Base-by-base conservation (phyloP, 2,888 invertebrate species). In the Lymantria monacha region DNA sequence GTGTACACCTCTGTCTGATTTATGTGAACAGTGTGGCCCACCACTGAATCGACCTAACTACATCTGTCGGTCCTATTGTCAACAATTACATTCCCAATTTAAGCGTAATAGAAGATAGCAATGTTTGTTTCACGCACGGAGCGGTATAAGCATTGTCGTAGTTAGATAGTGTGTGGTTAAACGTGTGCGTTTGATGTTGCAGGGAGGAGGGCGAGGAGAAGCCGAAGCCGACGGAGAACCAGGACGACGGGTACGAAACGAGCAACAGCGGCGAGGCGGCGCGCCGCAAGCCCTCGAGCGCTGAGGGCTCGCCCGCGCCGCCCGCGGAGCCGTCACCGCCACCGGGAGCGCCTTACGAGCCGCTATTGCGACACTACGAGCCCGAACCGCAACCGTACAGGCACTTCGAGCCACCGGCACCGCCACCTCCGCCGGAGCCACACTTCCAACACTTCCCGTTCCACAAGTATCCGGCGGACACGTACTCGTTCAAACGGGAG, bases 201-300 rank as follows among this genome's bases (percentile, higher is more conserved):
- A 90, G 91, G 81, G 90, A 87, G 81, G 90, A 88, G 79, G 90
- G 83, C 74, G 81, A 81, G 63, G 90, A 88, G 70, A 90, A 93
- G 90, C 86, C 89, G 79, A 89, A 86, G 81, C 81, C 85, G 76
- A 93, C 94, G 75, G 96, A 96, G 91, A 95, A 94, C 74, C 95
- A 95, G 77, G 97, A 97, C 92, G 97, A 97, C 92, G 97, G 97
- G 66, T 97, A 97, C 92, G 97, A 97, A 92, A 96, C 97, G 70
- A 95, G 96, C 88, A 96, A 93, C 69, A 93, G 93, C 75, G 93
- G 91, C 76, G 90, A 91, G 84, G 86, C 83, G 80, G 79, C 86
- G 82, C 89, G 89, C 66, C 86, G 87, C 76, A 87, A 87, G 81
- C 81, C 80, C 74, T 74, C 85, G 71, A 72, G 83, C 83, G 68